These are phyloP conservation scores for Alces alces DNA, from an alignment of 2,113 vertebrate genomes.

Conservation along the genomic window DNA sequence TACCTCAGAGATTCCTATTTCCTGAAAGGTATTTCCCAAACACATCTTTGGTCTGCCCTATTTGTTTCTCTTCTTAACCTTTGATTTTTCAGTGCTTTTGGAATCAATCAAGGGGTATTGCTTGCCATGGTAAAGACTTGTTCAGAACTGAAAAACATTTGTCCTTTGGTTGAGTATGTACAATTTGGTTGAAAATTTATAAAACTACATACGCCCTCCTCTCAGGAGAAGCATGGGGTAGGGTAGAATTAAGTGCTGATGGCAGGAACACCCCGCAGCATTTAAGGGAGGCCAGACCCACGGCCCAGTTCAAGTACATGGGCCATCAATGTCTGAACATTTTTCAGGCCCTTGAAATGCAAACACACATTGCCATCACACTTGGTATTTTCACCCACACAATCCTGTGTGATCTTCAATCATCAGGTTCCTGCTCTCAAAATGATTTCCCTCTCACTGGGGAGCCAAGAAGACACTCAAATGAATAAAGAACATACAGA, in stretches of 20 bases:
- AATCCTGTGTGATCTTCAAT: background rate
- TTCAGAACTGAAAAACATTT: slow-evolving; percentile 32
- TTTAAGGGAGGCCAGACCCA: background rate
- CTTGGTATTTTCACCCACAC: background rate
- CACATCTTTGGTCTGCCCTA: background rate
- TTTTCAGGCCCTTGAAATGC: background rate
- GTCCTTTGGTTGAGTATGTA: slow-evolving; percentile 11
- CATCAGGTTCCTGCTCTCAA: background rate
- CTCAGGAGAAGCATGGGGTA: background rate
- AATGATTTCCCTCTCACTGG: background rate
- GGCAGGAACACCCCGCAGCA: background rate
- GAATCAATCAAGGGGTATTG: background rate
- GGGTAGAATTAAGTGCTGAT: background rate
- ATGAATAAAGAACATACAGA: background rate
- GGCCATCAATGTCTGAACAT: background rate
- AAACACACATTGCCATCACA: background rate
- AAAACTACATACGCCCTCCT: background rate
- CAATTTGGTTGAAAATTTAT: background rate
- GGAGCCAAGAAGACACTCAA: background rate
- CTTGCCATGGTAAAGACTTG: background rate
- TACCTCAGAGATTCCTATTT: background rate
- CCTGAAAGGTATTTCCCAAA: background rate
- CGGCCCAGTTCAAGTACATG: background rate
- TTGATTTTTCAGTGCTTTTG: background rate
- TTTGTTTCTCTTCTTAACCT: slow-evolving; percentile 11